phyloP scores from a whole-genome alignment of 2,888 invertebrate species.

The Zelleria hepariella region DNA sequence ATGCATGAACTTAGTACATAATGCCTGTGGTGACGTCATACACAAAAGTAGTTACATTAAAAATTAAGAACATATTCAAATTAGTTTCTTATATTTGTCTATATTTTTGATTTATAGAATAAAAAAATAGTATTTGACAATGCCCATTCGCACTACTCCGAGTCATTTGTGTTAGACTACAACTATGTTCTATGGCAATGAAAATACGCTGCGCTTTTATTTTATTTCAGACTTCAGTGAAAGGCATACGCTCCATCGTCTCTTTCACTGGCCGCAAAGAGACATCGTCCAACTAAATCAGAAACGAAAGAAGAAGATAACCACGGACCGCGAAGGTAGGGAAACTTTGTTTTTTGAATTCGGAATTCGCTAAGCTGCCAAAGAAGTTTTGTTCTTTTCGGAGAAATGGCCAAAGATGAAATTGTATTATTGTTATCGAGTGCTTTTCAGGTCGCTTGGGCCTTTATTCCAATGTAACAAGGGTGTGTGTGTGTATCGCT shows the following conservation, averaged over 20 bases:
- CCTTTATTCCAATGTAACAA: too few relatives aligned
- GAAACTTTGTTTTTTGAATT: background rate
- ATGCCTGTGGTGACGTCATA: too few relatives aligned
- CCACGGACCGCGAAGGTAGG: background rate
- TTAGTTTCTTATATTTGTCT: too few relatives aligned
- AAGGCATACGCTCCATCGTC: constrained; percentile 88
- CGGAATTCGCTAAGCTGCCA: background rate
- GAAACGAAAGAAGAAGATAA: background rate
- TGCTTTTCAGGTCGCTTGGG: too few relatives aligned
- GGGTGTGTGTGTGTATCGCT: too few relatives aligned
- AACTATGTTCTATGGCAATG: background rate
- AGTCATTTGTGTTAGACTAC: too few relatives aligned
- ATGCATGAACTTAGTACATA: too few relatives aligned
- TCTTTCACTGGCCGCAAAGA: constrained; percentile 83
- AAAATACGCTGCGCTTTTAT: constrained; percentile 13
- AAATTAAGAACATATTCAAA: background rate
- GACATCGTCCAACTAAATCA: constrained; percentile 42
- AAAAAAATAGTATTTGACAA: background rate
- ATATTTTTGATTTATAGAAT: too few relatives aligned
- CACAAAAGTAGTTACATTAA: background rate
- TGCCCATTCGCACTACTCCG: background rate
- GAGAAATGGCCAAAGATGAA: background rate
- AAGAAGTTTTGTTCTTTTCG: background rate
- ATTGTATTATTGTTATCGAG: background rate
- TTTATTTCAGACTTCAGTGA: constrained; percentile 83